Evolutionary conservation across 2,888 invertebrate species (phyloP).

Genomic region (Oxycera nigricornis): DNA sequence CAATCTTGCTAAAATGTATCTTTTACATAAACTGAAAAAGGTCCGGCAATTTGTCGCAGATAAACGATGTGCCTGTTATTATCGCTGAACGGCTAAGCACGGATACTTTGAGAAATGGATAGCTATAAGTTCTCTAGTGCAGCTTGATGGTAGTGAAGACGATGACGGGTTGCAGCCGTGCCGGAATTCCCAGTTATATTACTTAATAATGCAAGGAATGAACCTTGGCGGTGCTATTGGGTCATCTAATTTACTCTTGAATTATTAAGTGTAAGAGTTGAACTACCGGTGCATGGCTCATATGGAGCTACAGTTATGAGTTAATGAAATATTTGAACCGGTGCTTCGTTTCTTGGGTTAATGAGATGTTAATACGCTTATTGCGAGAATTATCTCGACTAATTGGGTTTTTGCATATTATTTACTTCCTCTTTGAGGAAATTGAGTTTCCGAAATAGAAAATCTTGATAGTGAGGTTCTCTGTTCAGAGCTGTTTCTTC

Average conservation of each 20-base stretch:
- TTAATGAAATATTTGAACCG: conserved; percentile 23
- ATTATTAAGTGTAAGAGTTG: neutral
- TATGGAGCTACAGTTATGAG: conserved; percentile 11
- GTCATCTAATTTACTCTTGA: conserved; percentile 29
- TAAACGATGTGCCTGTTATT: conserved; percentile 13
- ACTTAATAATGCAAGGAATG: conserved; percentile 26
- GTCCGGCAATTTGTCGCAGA: conserved; percentile 33
- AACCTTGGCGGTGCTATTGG: conserved; percentile 21
- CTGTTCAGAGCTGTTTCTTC: too few relatives aligned
- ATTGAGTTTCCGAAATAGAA: too few relatives aligned
- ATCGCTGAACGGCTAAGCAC: conserved; percentile 20
- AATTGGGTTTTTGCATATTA: too few relatives aligned
- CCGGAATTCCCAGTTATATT: neutral
- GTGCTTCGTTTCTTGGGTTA: neutral
- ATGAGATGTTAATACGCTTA: neutral
- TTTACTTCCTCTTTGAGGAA: too few relatives aligned
- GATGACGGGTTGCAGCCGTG: neutral
- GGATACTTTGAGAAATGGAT: conserved; percentile 8
- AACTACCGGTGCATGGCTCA: neutral
- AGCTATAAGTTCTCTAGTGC: neutral
- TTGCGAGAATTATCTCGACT: too few relatives aligned
- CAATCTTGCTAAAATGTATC: conserved; percentile 16
- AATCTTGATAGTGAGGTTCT: too few relatives aligned
- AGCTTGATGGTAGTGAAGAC: neutral
- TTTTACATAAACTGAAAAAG: conserved; percentile 36